These are phyloP conservation scores for Exocentrus adspersus DNA, from an alignment of 2,888 invertebrate genomes.

Conservation along the genomic window DNA sequence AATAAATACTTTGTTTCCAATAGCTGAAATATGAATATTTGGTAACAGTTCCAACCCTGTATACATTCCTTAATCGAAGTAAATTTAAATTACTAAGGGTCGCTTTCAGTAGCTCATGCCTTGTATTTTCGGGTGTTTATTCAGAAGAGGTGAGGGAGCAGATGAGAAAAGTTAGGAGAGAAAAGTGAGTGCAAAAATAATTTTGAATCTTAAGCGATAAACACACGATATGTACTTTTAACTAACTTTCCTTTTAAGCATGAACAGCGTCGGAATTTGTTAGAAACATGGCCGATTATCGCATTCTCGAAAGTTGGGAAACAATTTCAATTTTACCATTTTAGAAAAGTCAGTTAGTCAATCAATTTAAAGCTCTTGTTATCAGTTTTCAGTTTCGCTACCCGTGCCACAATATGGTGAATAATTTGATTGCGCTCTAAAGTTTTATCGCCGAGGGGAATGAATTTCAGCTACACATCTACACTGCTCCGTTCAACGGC, in stretches of 20 bases:
- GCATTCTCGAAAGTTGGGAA: constrained; percentile 49
- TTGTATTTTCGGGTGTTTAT: no score
- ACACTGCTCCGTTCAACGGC: constrained; percentile 49
- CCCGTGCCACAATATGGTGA: constrained; percentile 59
- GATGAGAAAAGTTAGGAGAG: constrained; percentile 27
- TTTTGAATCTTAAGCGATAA: constrained; percentile 35
- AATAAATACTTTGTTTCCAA: no score
- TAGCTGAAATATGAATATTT: no score
- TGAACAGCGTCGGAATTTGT: constrained; percentile 37
- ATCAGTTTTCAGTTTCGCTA: constrained; percentile 58
- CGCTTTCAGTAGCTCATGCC: no score
- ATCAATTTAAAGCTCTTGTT: constrained; percentile 59
- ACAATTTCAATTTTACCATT: constrained; percentile 55
- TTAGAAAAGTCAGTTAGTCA: constrained; percentile 58
- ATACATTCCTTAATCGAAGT: no score
- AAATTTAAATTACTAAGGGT: no score
- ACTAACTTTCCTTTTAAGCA: constrained; percentile 39
- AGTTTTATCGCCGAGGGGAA: constrained; percentile 59
- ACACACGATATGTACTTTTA: constrained; percentile 35
- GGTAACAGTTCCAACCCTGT: no score
- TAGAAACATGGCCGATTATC: constrained; percentile 47
- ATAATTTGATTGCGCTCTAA: constrained; percentile 61
- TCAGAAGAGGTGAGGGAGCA: no score
- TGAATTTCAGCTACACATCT: constrained; percentile 56
- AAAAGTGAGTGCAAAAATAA: constrained; percentile 35